Percentiles rank a stretch among this genome's conserved stretches.
These are phyloP conservation scores for Pyralis farinalis DNA, from an alignment of 2,888 invertebrate genomes.

Conservation along the genomic window DNA sequence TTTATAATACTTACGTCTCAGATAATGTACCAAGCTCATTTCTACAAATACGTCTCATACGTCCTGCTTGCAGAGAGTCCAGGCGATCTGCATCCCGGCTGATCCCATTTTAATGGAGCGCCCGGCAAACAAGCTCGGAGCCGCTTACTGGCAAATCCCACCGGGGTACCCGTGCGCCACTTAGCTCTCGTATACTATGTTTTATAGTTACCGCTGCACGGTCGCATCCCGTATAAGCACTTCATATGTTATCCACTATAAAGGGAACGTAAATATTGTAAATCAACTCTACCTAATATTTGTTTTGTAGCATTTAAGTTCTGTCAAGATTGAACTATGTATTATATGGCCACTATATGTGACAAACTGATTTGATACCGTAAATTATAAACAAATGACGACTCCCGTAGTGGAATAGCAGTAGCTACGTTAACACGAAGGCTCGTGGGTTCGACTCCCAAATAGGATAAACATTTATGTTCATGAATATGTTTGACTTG, in stretches of 20 bases:
- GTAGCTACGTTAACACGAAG: too few relatives aligned
- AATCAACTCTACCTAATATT: not conserved
- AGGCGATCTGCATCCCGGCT: conserved; percentile 75
- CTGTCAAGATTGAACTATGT: too few relatives aligned
- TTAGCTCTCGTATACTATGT: conserved; percentile 59
- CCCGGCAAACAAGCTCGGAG: conserved; percentile 77
- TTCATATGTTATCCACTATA: conserved; percentile 10
- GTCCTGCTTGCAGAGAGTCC: conserved; percentile 52
- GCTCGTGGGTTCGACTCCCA: too few relatives aligned
- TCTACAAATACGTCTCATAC: conserved; percentile 32
- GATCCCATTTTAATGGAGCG: conserved; percentile 81
- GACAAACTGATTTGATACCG: too few relatives aligned
- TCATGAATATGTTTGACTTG: too few relatives aligned
- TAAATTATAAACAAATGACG: too few relatives aligned
- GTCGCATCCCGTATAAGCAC: conserved; percentile 8
- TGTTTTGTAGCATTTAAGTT: too few relatives aligned
- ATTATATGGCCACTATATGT: too few relatives aligned
- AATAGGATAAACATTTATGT: too few relatives aligned
- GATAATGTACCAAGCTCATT: conserved; percentile 29
- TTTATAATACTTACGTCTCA: conserved; percentile 7
- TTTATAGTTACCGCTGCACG: conserved; percentile 32
- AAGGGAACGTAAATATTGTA: not conserved
- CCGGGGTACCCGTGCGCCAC: conserved; percentile 69
- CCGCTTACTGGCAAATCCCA: conserved; percentile 76
- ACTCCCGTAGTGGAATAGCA: too few relatives aligned